Conservation (phyloP, 92 coral and sea anemone species). For the Epizoanthus rinbou region DNA sequence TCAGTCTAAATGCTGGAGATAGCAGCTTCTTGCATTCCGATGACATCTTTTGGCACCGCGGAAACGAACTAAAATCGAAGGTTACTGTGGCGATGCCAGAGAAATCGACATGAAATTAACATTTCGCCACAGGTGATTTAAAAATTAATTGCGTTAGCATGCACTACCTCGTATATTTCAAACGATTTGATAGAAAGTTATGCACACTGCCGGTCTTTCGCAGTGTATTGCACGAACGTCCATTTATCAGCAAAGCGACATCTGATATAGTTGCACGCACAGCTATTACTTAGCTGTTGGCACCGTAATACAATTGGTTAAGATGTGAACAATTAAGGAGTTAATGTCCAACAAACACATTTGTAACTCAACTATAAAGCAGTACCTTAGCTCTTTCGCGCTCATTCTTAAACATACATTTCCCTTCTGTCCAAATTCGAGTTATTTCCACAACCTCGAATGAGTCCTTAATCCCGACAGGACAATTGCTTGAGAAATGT, state of each 20-base stretch:
- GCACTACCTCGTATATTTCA: not conserved
- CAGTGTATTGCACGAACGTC: slow-evolving; percentile 3
- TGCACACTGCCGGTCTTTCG: not conserved
- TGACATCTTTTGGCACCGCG: not conserved
- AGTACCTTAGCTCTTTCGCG: slow-evolving; percentile 4
- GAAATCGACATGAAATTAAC: slow-evolving; percentile 40
- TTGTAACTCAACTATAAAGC: not conserved
- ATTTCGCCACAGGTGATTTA: slow-evolving; percentile 36
- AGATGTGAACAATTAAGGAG: slow-evolving; percentile 1
- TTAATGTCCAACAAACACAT: not conserved
- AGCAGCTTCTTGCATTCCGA: not conserved
- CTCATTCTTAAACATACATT: not conserved
- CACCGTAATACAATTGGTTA: slow-evolving; percentile 6
- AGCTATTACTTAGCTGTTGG: not conserved
- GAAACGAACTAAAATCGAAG: slow-evolving; percentile 3
- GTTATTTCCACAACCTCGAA: slow-evolving; percentile 9
- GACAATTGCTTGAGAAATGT: slow-evolving; percentile 1
- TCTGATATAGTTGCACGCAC: slow-evolving; percentile 2
- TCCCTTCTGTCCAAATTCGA: not conserved
- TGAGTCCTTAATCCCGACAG: slow-evolving; percentile 19
- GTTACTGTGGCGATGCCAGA: slow-evolving; percentile 14
- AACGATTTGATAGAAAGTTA: not conserved
- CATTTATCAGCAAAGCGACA: not conserved
- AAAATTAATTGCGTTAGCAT: slow-evolving; percentile 35
- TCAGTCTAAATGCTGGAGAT: not conserved